Percentiles rank a stretch among this genome's conserved stretches.
These are phyloP conservation scores for Strigamia transsilvanica DNA, from an alignment of 2,888 invertebrate species.

Conservation along the genomic window DNA sequence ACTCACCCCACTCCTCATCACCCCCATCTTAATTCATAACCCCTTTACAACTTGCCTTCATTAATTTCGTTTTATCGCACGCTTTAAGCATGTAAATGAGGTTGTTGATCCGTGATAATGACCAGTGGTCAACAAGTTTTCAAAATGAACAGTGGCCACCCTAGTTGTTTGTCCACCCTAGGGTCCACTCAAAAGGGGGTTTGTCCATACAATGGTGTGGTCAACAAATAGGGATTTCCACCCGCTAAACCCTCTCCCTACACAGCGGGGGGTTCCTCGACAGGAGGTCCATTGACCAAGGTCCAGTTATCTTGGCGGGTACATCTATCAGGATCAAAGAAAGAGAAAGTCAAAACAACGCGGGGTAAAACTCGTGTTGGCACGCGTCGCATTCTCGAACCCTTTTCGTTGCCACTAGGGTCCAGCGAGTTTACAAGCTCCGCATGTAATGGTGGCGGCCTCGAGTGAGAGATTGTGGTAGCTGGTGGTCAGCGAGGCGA, in stretches of 20 bases:
- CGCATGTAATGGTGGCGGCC: neutral
- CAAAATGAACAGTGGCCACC: slow-evolving; percentile 37
- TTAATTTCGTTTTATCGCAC: slow-evolving; percentile 30
- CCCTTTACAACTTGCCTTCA: slow-evolving; percentile 6
- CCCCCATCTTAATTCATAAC: slow-evolving; percentile 12
- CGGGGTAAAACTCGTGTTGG: neutral
- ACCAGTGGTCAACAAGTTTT: slow-evolving; percentile 39
- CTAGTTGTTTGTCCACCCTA: slow-evolving; percentile 38
- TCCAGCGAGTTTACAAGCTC: neutral
- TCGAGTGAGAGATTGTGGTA: neutral
- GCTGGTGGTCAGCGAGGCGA: slow-evolving; percentile 6
- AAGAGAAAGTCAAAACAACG: slow-evolving; percentile 15
- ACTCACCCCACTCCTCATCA: neutral
- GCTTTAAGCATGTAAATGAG: slow-evolving; percentile 24
- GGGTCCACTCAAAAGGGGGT: slow-evolving; percentile 26
- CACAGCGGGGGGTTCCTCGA: neutral
- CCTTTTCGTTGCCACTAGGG: neutral
- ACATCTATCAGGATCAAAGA: slow-evolving; percentile 7
- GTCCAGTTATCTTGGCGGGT: slow-evolving; percentile 28
- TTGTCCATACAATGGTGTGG: slow-evolving; percentile 38
- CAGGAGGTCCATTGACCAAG: slow-evolving; percentile 6
- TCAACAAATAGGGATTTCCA: slow-evolving; percentile 34
- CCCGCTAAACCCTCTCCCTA: slow-evolving; percentile 41
- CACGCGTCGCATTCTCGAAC: neutral
- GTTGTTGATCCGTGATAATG: slow-evolving; percentile 17